A percentile compares a stretch with the other conserved stretches of the same genome.
These are phyloP conservation scores for Aphelenchoides fujianensis DNA, from an alignment of 1,140 invertebrate species.

Conservation along the genomic window DNA sequence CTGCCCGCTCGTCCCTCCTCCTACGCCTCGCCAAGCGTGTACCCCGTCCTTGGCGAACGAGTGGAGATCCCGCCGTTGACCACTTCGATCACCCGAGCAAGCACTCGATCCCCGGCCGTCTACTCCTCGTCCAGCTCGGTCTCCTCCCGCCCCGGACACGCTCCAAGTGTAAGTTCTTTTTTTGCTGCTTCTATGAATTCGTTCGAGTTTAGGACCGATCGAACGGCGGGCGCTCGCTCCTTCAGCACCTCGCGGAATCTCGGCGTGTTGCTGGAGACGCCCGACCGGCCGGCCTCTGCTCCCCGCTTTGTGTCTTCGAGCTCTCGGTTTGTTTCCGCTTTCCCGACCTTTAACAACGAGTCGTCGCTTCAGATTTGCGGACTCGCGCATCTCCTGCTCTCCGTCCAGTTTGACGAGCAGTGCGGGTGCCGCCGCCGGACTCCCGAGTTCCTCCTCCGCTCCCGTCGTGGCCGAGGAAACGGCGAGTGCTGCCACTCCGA, in stretches of 20 bases:
- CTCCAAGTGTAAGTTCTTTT: neutral
- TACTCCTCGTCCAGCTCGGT: neutral
- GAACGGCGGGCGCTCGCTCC: neutral
- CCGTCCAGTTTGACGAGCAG: slow-evolving; percentile 4
- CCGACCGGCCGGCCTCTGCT: neutral
- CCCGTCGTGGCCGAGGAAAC: neutral
- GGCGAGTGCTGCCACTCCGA: neutral
- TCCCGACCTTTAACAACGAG: too few relatives aligned
- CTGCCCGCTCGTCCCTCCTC: slow-evolving; percentile 1
- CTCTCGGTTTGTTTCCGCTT: neutral
- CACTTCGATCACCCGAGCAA: slow-evolving; percentile 2
- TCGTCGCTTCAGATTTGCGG: neutral
- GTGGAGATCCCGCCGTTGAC: neutral
- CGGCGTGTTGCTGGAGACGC: neutral
- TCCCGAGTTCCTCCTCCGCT: neutral
- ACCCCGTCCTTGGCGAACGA: neutral
- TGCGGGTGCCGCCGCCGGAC: neutral
- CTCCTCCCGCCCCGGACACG: neutral
- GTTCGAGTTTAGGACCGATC: neutral
- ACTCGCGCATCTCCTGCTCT: neutral
- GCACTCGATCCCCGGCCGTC: slow-evolving; percentile 11
- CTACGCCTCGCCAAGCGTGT: neutral
- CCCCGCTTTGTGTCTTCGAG: neutral
- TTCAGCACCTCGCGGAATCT: neutral
- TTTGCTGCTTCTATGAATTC: neutral